phyloP scores from a whole-genome alignment of 30 jellyfish, hydroid and myxozoan genomes.

The Catostylus mosaicus region DNA sequence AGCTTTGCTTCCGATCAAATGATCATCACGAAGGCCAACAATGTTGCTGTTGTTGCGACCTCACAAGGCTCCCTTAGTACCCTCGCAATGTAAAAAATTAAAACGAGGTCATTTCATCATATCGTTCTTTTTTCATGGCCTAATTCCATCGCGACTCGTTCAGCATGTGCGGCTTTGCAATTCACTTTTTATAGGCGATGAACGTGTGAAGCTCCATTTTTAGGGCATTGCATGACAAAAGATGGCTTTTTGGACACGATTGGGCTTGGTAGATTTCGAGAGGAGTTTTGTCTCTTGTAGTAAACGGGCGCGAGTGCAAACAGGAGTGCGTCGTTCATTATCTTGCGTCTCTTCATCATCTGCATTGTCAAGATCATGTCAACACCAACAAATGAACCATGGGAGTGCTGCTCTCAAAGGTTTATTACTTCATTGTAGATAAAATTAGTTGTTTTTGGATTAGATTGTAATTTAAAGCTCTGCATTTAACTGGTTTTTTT shows the following conservation, averaged over 20 bases:
- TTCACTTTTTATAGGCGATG: neutral
- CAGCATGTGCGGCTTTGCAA: constrained; percentile 4
- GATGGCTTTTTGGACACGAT: constrained; percentile 15
- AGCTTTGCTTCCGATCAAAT: neutral
- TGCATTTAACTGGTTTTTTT: too few relatives aligned
- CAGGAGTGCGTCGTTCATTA: constrained; percentile 2
- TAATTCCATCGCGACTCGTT: neutral
- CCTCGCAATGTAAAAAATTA: neutral
- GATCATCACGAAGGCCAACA: neutral
- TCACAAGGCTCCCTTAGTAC: neutral
- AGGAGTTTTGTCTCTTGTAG: neutral
- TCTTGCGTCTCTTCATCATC: neutral
- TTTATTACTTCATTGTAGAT: too few relatives aligned
- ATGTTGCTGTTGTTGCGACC: neutral
- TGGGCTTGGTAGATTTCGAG: constrained; percentile 4
- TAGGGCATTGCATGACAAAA: neutral
- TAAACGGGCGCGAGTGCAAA: neutral
- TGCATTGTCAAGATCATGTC: neutral
- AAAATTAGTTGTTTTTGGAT: too few relatives aligned
- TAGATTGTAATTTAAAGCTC: too few relatives aligned
- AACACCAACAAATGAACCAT: neutral
- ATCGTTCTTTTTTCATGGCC: constrained; percentile 18
- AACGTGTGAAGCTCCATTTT: neutral
- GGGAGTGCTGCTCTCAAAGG: neutral
- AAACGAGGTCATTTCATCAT: constrained; percentile 25